Evolutionary conservation across 2,888 invertebrate species (phyloP), one percentile per base, ranked within the genome.

Genomic region (Lapara coniferarum): DNA sequence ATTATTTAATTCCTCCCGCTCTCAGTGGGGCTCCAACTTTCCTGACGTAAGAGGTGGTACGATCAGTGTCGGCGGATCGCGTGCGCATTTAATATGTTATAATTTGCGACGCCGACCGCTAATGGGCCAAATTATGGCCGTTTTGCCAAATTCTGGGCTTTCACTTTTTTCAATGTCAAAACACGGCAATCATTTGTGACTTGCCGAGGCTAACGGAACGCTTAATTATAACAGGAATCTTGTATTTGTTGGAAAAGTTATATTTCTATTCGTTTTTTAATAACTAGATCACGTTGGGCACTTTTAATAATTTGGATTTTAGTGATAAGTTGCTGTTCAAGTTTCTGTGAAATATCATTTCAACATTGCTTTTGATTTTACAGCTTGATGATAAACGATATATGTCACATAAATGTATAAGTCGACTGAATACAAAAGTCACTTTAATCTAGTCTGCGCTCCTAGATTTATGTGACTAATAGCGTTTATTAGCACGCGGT

Each of bases 61-160:
- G 71, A 71, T 68, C 68, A 37, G 25, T 16, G 80, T 72, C 78
- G 80, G 79, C 71, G 58, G 70, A 78, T 79, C 73, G 79, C 79
- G 79, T 79, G 79, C 66, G 52, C 55, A 59, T 68, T 78, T 78
- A 80, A 80, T 75, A 75, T 75, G 67, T 73, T 77, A 78, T 72
- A 79, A 78, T 78, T 77, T 79, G 74, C 77, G 68, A 76, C 76
- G 72, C 70, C 69, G 75, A 70, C 73, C 70, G 56, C 73, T 78
- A 77, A 80, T 77, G 69, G 77, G 71, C 73, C 71, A 46, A 75
- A 80, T 80, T 78, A 78, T 75, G 57, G 52, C 72, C 68, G 71
- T 57, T 72, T 69, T 57, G 70, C 69, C 72, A 69, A 72, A 68
- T 71, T 71, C 73, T 19, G 44, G 69, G 72, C 76, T 77, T 74